Percentiles rank a stretch among this genome's conserved stretches.
Conservation (phyloP, 1,140 invertebrate genomes). For the Drosophila santomea region DNA sequence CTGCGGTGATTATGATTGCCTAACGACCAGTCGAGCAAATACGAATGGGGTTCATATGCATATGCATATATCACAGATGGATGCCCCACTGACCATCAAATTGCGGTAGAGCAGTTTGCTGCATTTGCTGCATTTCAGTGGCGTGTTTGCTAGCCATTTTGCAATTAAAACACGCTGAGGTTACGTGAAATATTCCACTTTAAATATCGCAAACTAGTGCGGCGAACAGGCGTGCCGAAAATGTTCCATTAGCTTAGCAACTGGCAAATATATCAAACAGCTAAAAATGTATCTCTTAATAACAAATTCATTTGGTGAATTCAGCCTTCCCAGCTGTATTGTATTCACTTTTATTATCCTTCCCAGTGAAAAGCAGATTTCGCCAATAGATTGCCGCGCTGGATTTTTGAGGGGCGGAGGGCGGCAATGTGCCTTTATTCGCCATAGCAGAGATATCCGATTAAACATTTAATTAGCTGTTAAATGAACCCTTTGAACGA, state of each 20-base stretch:
- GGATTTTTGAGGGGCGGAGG: slow-evolving; percentile 3
- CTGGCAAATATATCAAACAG: too few species aligned
- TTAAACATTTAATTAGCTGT: slow-evolving; percentile 74
- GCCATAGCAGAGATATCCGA: slow-evolving; percentile 46
- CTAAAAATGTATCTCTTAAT: too few species aligned
- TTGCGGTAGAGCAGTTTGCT: background rate
- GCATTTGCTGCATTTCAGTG: background rate
- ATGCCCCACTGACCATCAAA: slow-evolving; percentile 6
- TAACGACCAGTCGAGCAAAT: background rate
- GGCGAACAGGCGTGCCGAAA: background rate
- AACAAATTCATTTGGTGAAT: background rate
- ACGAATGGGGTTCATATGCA: background rate
- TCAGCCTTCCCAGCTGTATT: background rate
- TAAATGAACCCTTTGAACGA: slow-evolving; percentile 61
- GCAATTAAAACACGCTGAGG: background rate
- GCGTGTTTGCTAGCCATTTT: too few species aligned
- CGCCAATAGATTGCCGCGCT: slow-evolving; percentile 14
- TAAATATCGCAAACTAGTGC: background rate
- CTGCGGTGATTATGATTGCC: slow-evolving; percentile 17
- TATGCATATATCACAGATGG: too few species aligned
- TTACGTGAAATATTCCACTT: background rate
- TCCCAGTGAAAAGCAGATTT: slow-evolving; percentile 6
- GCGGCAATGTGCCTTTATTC: slow-evolving; percentile 24
- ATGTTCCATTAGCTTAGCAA: background rate
- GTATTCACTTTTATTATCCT: background rate